These are phyloP conservation scores for Eurystomus gularis DNA, from an alignment of 2,113 vertebrate genomes.

Conservation along the genomic window DNA sequence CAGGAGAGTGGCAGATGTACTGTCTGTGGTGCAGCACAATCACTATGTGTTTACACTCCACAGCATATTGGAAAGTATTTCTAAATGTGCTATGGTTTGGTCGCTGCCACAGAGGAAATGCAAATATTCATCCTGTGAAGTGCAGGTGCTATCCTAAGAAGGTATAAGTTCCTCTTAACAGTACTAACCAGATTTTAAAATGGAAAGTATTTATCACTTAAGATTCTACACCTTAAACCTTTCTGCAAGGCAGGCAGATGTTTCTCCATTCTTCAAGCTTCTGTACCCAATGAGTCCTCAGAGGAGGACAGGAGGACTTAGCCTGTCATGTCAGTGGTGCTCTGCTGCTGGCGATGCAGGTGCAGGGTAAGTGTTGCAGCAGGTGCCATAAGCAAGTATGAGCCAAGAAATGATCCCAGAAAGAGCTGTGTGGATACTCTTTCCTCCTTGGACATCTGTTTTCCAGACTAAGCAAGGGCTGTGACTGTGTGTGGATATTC, in stretches of 20 bases:
- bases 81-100: background rate
- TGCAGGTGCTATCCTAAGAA: background rate
- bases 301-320: background rate
- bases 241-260: background rate
- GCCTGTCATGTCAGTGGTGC: background rate
- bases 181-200: background rate
- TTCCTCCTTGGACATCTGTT: background rate
- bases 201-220: background rate
- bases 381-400: background rate
- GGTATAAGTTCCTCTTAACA: background rate
- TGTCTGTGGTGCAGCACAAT: background rate
- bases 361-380: background rate
- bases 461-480: background rate
- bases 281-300: rapidly evolving
- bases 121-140: background rate
- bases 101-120: background rate
- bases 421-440: background rate
- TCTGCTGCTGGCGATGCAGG: background rate
- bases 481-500: background rate
- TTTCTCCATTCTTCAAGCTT: background rate
- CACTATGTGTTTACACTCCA: background rate
- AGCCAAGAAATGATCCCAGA: background rate
- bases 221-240: background rate
- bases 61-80: background rate
- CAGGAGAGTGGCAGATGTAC: background rate